Percentiles rank a stretch among this genome's conserved stretches.
Evolutionary conservation across 2,113 vertebrate species (phyloP).

Genomic region (Grammomys surdaster): DNA sequence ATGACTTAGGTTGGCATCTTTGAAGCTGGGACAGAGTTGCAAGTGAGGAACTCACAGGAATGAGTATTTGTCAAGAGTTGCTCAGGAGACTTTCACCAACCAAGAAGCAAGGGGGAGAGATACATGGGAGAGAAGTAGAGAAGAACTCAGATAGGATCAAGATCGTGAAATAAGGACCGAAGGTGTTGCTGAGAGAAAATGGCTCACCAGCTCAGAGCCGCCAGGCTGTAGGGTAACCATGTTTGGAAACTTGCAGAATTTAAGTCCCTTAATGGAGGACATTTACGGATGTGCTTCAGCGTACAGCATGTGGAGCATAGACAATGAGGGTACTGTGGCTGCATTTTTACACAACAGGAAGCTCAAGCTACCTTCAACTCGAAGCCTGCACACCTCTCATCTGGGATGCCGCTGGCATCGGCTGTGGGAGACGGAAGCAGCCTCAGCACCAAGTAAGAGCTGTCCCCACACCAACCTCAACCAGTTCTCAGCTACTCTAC

Average conservation of each 20-base stretch:
- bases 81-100: not conserved
- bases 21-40: not conserved
- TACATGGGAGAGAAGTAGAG: not conserved
- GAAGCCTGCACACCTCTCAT: not conserved
- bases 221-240: not conserved
- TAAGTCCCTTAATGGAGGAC: too few species aligned
- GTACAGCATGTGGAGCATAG: rapidly evolving
- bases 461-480: not conserved
- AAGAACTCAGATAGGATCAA: not conserved
- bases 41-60: not conserved
- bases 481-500: slow-evolving; percentile 39
- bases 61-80: rapidly evolving
- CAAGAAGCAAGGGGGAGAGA: not conserved
- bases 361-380: not conserved
- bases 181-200: not conserved
- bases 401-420: rapidly evolving
- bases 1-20: not conserved
- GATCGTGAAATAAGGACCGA: not conserved
- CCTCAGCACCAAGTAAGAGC: not conserved
- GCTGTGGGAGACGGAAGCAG: too few species aligned
- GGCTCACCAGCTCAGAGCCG: not conserved
- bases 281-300: rapidly evolving
- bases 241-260: not conserved
- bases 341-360: not conserved
- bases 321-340: too few species aligned